Percentiles rank a stretch among this genome's conserved stretches.
Conservation (phyloP, 1,140 invertebrate genomes). For the Acyrthosiphon pisum region DNA sequence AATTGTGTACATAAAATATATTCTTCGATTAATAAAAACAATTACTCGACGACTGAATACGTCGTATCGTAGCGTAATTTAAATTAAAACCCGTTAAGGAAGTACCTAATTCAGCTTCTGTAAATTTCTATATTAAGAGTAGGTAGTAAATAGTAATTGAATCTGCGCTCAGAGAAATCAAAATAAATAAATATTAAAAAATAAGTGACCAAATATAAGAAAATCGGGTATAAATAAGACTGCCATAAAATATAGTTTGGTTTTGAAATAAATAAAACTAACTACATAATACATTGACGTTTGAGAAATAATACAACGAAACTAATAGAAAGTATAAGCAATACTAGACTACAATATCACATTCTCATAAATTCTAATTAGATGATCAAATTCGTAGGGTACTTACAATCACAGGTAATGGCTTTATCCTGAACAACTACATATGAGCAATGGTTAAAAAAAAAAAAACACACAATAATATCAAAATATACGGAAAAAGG, state of each 20-base stretch:
- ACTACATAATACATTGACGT: background rate
- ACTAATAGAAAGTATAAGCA: slow-evolving; percentile 15
- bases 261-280: background rate
- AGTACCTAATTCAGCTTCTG: background rate
- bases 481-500: background rate
- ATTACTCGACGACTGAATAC: background rate
- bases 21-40: background rate
- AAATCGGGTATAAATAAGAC: background rate
- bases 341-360: background rate
- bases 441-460: slow-evolving; percentile 61
- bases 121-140: background rate
- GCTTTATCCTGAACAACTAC: slow-evolving; percentile 97
- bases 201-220: background rate
- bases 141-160: background rate
- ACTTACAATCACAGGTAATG: slow-evolving; percentile 96
- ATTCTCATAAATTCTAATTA: background rate
- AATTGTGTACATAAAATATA: background rate
- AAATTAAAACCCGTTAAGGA: background rate
- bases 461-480: slow-evolving; percentile 31
- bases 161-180: background rate
- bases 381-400: slow-evolving; percentile 63
- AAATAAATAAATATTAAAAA: background rate
- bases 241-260: background rate
- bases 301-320: background rate
- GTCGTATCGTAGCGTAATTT: background rate